Conservation (phyloP, 2,888 invertebrate species). For the Aphodius sticticus region DNA sequence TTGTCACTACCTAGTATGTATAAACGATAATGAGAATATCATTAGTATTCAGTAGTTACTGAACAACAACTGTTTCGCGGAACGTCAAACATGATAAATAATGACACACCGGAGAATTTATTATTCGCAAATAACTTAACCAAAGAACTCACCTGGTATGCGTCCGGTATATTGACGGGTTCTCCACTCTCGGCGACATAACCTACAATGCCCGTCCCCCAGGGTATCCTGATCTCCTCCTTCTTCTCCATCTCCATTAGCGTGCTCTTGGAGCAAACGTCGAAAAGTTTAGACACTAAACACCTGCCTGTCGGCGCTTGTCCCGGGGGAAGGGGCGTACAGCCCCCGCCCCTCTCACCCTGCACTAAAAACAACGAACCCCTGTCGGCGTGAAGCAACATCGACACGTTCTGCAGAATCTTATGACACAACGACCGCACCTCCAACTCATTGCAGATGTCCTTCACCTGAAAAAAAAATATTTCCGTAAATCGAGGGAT, state of each 20-base stretch:
- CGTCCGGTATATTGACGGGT: constrained; percentile 94
- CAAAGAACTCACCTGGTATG: constrained; percentile 77
- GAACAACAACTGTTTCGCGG: no score
- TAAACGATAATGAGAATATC: no score
- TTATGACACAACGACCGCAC: constrained; percentile 94
- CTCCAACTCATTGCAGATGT: constrained; percentile 96
- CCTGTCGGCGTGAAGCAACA: constrained; percentile 88
- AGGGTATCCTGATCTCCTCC: constrained; percentile 91
- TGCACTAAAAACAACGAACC: constrained; percentile 93
- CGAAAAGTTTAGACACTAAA: constrained; percentile 93
- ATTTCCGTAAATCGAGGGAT: neutral
- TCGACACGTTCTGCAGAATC: constrained; percentile 94
- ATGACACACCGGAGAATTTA: no score
- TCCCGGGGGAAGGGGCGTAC: constrained; percentile 55
- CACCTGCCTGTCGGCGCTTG: constrained; percentile 65
- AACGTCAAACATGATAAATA: no score
- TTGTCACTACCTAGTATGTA: no score
- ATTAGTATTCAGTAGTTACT: no score
- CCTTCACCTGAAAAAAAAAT: constrained; percentile 73
- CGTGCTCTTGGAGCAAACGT: constrained; percentile 92
- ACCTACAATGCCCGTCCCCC: constrained; percentile 95
- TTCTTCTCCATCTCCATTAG: constrained; percentile 91
- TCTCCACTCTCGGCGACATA: constrained; percentile 93
- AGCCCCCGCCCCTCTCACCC: constrained; percentile 64
- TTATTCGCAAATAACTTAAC: neutral